These are phyloP conservation scores for Synergus japonicus DNA, from an alignment of 2,888 invertebrate species.

Conservation along the genomic window DNA sequence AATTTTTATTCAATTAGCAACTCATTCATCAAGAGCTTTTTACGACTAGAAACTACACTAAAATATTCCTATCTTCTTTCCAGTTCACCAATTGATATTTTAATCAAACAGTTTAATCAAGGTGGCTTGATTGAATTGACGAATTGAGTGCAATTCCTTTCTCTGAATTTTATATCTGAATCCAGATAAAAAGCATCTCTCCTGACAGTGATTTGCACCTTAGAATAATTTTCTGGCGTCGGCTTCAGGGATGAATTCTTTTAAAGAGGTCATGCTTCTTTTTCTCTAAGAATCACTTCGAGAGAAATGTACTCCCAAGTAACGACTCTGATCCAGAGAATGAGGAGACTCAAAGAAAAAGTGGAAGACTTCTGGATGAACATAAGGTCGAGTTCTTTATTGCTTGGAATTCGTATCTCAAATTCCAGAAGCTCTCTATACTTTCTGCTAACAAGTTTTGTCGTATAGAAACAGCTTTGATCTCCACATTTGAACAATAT, in stretches of 20 bases:
- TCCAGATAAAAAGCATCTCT: neutral
- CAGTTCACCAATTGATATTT: no score
- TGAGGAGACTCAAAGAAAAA: conserved; percentile 14
- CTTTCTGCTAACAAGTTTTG: neutral
- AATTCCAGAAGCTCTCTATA: conserved; percentile 18
- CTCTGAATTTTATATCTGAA: neutral
- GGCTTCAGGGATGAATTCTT: conserved; percentile 20
- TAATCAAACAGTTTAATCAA: no score
- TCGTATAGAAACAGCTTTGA: neutral
- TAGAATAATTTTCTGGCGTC: conserved; percentile 15
- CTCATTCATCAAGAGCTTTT: neutral
- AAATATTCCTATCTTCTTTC: no score
- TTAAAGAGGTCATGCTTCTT: conserved; percentile 7
- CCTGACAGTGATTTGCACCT: conserved; percentile 32
- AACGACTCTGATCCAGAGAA: conserved; percentile 18
- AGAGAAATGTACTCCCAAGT: conserved; percentile 34
- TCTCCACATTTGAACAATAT: neutral
- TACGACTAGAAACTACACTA: neutral
- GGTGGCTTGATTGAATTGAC: no score
- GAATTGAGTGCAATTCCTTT: neutral
- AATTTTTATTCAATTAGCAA: neutral
- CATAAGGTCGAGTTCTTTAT: conserved; percentile 31
- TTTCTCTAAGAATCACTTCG: conserved; percentile 22
- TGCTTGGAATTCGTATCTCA: conserved; percentile 16
- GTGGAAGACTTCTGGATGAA: conserved; percentile 28